Evolutionary conservation across 1,140 invertebrate genomes (phyloP).

Genomic region (Drosophila fuyamai): DNA sequence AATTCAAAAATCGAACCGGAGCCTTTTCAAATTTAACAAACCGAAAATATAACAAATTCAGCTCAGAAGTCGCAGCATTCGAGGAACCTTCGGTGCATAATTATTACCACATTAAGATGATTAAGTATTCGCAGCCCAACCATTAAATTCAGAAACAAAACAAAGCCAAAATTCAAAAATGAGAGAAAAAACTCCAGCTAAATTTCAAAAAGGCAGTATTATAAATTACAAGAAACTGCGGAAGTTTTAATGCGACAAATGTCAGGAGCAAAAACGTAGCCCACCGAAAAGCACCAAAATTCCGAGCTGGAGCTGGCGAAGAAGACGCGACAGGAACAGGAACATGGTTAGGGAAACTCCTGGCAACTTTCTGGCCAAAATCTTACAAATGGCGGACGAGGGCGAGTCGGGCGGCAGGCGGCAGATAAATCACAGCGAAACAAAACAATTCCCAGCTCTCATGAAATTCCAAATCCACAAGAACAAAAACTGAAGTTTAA

Average conservation of each 20-base stretch:
- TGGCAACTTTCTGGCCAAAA: constrained; percentile 77
- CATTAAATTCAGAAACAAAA: constrained; percentile 39
- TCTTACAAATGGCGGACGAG: constrained; percentile 78
- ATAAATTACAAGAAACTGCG: constrained; percentile 80
- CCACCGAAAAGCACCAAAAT: constrained; percentile 41
- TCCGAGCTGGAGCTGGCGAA: constrained; percentile 62
- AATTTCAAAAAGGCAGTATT: constrained; percentile 71
- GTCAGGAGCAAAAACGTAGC: constrained; percentile 69
- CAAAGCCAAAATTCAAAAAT: constrained; percentile 27
- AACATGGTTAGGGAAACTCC: constrained; percentile 46
- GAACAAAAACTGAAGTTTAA: constrained; percentile 48
- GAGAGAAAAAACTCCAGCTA: constrained; percentile 31
- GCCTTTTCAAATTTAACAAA: constrained; percentile 1
- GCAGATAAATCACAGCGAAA: constrained; percentile 73
- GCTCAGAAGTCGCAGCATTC: constrained; percentile 51
- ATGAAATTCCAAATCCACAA: constrained; percentile 35
- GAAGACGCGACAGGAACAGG: constrained; percentile 57
- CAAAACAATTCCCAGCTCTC: constrained; percentile 64
- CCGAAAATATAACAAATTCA: constrained; percentile 26
- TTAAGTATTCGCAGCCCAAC: constrained; percentile 61
- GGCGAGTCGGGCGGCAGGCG: constrained; percentile 39
- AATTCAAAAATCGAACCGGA: constrained; percentile 29
- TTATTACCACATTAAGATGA: constrained; percentile 78
- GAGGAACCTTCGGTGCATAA: constrained; percentile 61
- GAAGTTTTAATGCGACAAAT: constrained; percentile 82